Percentiles rank a stretch among this genome's conserved stretches.
phyloP scores from a whole-genome alignment of 2,888 invertebrate species.

The Cheilosia vulpina region DNA sequence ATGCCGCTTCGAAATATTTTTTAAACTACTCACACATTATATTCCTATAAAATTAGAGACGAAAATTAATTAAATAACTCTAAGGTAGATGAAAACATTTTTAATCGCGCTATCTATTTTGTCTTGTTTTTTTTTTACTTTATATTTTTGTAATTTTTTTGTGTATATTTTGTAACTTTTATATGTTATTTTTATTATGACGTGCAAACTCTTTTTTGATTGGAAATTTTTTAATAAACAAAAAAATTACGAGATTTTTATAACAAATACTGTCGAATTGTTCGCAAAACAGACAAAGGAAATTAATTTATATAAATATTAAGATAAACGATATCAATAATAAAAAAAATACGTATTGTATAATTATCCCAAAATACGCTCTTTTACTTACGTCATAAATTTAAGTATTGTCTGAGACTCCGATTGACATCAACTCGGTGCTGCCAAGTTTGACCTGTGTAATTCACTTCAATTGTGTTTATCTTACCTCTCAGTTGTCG shows the following conservation, averaged over 20 bases:
- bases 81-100: conserved; percentile 68
- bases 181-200: conserved; percentile 53
- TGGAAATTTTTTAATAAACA: conserved; percentile 58
- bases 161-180: conserved; percentile 47
- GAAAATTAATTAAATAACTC: conserved; percentile 62
- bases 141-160: conserved; percentile 28
- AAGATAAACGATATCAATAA: conserved; percentile 72
- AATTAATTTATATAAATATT: conserved; percentile 70
- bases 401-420: too few relatives aligned
- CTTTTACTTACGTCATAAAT: neutral
- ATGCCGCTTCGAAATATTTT: conserved; percentile 48
- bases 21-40: conserved; percentile 72
- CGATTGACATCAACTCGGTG: too few relatives aligned
- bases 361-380: conserved; percentile 44
- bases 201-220: conserved; percentile 43
- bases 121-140: neutral
- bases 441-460: too few relatives aligned
- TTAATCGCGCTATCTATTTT: conserved; percentile 48
- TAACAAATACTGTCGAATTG: conserved; percentile 44
- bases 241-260: conserved; percentile 45
- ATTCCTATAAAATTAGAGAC: conserved; percentile 77
- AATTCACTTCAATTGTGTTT: too few relatives aligned
- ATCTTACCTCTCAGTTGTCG: too few relatives aligned
- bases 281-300: conserved; percentile 32
- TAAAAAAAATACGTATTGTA: conserved; percentile 68